Base-by-base conservation (phyloP, 2,113 vertebrate genomes). In the Anguilla rostrata region DNA sequence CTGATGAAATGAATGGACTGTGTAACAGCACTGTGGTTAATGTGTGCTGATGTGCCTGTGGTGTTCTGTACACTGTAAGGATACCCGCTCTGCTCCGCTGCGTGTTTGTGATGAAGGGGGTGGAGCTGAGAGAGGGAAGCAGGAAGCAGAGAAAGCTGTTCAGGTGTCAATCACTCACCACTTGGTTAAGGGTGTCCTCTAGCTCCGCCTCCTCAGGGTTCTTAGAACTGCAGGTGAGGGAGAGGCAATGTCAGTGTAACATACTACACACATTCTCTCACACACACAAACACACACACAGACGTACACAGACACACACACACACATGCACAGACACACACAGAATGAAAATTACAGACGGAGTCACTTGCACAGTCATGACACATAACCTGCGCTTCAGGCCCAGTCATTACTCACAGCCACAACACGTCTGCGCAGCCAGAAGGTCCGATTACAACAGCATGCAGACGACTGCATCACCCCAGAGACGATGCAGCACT, bases 151-250 rank as follows among this genome's bases (percentile, higher is more conserved):
- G 60, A 0, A 0, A 20, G 14, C 56, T 66, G 20, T 22, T 66
- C 60, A 66, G 18, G 9, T 8, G 43, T 83, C n/a, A 43, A 22
- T 41, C 29, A 84, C 97, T 95, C 94, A 99, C 98, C 97, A 99
- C 98, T 97, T 99, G 98, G 93, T 99, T 99, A 63, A 99, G 97
- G 0, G 98, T 99, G 92, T 99, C 98, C 95, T 99, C 98, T 71
- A 99, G 94, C 49, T 99, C 98, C 0, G 98, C 98, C 92, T 99
- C 98, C 91, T 99, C 98, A 39, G 98, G 98, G 92, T 99, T 99
- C 89, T 99, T 99, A 15, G 98, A 99, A 91, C 98, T 99, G 91
- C 63, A 92, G 87, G 78, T 22, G 53, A 91, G 87, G 41, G 83
- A 86, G 34, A 81, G 3, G 34, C 75, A 20, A 16, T 11, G 20